These are phyloP conservation scores for Takifugu flavidus DNA, from an alignment of 2,113 vertebrate genomes.

Conservation along the genomic window DNA sequence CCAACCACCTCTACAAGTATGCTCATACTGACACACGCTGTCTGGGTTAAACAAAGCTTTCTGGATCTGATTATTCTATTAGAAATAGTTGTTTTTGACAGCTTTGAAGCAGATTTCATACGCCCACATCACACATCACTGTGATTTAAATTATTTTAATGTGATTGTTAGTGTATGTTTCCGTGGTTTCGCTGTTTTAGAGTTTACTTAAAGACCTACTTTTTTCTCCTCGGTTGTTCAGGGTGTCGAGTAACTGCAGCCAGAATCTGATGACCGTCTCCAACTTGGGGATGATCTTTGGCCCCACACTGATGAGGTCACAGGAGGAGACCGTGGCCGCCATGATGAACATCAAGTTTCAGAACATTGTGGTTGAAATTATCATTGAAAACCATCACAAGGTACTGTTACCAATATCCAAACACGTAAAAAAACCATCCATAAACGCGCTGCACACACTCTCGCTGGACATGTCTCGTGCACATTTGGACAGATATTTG, in stretches of 20 bases:
- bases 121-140: too few relatives aligned
- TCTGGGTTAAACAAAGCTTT: too few relatives aligned
- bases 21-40: constrained; percentile 16
- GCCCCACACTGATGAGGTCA: constrained; percentile 94
- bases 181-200: not conserved
- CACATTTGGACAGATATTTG: constrained; percentile 81
- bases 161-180: not conserved
- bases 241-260: constrained; percentile 91
- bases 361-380: constrained; percentile 97
- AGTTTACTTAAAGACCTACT: not conserved
- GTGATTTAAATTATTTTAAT: too few relatives aligned
- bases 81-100: too few relatives aligned
- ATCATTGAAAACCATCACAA: constrained; percentile 97
- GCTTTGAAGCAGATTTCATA: too few relatives aligned
- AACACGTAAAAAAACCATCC: not conserved
- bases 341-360: constrained; percentile 99
- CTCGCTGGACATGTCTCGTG: not conserved
- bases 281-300: constrained; percentile 97
- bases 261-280: constrained; percentile 97
- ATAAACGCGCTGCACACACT: not conserved
- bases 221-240: constrained; percentile 39
- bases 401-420: constrained; percentile 54
- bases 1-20: constrained; percentile 90
- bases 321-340: constrained; percentile 97
- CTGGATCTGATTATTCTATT: too few relatives aligned